A percentile compares a stretch with the other conserved stretches of the same genome.
phyloP scores from a whole-genome alignment of 2,113 vertebrate genomes.

The Indicator maculatus region DNA sequence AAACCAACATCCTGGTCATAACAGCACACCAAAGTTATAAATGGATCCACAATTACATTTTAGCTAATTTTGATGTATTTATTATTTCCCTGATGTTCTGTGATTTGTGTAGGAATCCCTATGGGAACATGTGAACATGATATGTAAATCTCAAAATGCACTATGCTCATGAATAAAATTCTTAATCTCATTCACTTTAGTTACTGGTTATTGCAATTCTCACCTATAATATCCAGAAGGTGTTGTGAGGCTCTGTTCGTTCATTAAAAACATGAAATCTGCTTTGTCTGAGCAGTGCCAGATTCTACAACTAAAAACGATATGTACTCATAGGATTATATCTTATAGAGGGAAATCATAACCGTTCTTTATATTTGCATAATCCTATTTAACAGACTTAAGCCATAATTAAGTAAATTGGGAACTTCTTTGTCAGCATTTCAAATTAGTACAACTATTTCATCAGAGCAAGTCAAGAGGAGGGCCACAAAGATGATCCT shows the following conservation, averaged over 20 bases:
- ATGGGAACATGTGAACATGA: neutral
- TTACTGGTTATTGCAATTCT: neutral
- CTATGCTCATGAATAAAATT: constrained; percentile 1
- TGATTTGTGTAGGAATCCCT: neutral
- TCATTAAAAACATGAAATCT: constrained; percentile 45
- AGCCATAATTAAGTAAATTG: neutral
- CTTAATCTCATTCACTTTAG: neutral
- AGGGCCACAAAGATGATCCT: too few species aligned
- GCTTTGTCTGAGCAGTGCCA: neutral
- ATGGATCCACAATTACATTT: neutral
- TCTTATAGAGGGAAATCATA: neutral
- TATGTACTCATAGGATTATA: neutral
- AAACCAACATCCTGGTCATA: neutral
- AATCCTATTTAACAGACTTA: neutral
- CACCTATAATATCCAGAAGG: constrained; percentile 12
- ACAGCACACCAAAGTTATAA: neutral
- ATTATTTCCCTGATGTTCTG: neutral
- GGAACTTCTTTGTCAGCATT: neutral
- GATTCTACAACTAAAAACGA: neutral
- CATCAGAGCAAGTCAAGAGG: too few species aligned
- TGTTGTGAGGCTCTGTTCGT: constrained; percentile 24
- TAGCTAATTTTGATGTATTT: neutral
- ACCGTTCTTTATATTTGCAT: neutral
- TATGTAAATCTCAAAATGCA: neutral
- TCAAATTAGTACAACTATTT: neutral